phyloP scores from a whole-genome alignment of 2,888 invertebrate genomes.

The Pandemis heparana region DNA sequence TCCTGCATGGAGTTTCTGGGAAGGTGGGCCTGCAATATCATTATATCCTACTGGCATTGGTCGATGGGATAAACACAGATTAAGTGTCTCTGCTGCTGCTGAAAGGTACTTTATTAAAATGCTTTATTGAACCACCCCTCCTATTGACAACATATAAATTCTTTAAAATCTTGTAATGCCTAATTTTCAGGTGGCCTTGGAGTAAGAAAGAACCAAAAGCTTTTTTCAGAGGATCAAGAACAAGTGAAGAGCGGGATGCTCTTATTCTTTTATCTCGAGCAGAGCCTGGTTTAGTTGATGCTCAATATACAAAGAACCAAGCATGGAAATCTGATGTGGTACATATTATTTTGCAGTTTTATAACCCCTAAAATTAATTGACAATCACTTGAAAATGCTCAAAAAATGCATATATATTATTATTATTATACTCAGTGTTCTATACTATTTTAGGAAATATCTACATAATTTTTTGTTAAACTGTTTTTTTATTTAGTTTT shows the following conservation, averaged over 20 bases:
- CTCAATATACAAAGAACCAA: conserved; percentile 98
- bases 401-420: no score
- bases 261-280: conserved; percentile 92
- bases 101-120: conserved; percentile 67
- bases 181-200: conserved; percentile 88
- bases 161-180: background rate
- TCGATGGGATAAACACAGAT: conserved; percentile 95
- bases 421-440: no score
- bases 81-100: conserved; percentile 88
- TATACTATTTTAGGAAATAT: no score
- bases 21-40: conserved; percentile 98
- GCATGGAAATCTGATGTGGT: conserved; percentile 98
- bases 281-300: conserved; percentile 92
- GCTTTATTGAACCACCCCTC: background rate
- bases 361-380: no score
- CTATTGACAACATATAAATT: background rate
- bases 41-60: conserved; percentile 97
- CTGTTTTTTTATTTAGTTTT: background rate
- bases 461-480: background rate
- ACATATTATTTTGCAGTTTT: background rate
- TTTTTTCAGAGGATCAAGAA: conserved; percentile 98
- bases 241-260: conserved; percentile 95
- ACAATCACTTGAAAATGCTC: no score
- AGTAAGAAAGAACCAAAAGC: conserved; percentile 88
- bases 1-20: conserved; percentile 99